Evolutionary conservation across 2,113 vertebrate species (phyloP), one percentile per base, ranked within the genome.

Genomic region (Spea bombifrons): DNA sequence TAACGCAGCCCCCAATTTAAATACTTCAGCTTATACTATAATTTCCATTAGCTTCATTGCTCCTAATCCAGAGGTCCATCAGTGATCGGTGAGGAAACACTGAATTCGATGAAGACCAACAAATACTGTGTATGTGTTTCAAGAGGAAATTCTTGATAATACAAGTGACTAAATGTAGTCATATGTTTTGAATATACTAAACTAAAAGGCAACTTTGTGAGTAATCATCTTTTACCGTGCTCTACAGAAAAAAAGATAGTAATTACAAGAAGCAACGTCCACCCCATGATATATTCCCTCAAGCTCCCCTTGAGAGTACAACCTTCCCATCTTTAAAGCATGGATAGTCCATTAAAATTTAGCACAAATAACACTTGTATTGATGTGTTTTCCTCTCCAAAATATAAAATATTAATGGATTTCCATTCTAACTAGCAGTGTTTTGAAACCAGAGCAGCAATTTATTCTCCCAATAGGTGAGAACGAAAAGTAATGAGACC

Each of bases 331-430:
- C 77, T 73, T 48, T 48, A 66, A 15, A 72, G 64, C 77, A 48
- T 46, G 49, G 43, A 78, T 57, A 59, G 59, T 55, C 77, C 70
- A 73, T 79, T 79, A 73, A 66, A 79, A 79, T 55, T 66, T 79
- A 66, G 70, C 70, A 66, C 49, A 73, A 79, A 73, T 79, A 78
- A 78, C 61, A 72, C 69, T 53, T 50, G 63, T 66, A 73, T 73
- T 59, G 77, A 79, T 64, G 65, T 73, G 77, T 79, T 79, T 67
- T 52, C 30, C 52, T 53, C 64, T 73, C 71, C 52, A 57, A 73
- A 73, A 45, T 79, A 72, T 79, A 66, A 73, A 79, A 79, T 79
- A 79, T 79, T 79, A 71, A 79, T 73, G 70, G 70, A 66, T 79
- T 79, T 79, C 70, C 77, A 73, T 73, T 71, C 76, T 78, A 71